Conservation (phyloP, 1,140 invertebrate species). For the Trichonephila inaurata region DNA sequence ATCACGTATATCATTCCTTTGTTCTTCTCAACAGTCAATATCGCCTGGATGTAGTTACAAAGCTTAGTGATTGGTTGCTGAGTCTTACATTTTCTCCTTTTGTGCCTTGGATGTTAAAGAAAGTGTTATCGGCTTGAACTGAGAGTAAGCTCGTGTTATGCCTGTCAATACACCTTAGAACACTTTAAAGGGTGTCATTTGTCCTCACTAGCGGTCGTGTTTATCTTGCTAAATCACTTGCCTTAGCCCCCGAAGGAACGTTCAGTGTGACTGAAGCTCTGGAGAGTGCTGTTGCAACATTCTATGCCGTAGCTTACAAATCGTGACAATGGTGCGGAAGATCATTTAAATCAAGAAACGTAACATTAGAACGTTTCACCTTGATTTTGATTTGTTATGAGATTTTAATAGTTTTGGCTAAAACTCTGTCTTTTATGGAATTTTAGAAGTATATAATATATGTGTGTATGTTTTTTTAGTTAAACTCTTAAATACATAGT, state of each 20-base stretch:
- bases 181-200: constrained; percentile 25
- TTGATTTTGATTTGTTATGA: too few species aligned
- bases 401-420: too few species aligned
- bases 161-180: constrained; percentile 40
- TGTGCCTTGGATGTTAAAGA: constrained; percentile 44
- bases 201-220: not conserved
- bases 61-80: constrained; percentile 32
- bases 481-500: too few species aligned
- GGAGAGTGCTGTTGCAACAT: not conserved
- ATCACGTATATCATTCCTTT: constrained; percentile 46
- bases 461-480: too few species aligned
- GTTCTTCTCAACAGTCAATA: constrained; percentile 47
- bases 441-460: too few species aligned
- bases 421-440: too few species aligned
- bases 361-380: too few species aligned
- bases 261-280: not conserved
- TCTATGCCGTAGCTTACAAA: too few species aligned
- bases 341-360: too few species aligned
- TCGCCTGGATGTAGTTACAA: constrained; percentile 42
- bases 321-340: too few species aligned
- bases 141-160: constrained; percentile 27
- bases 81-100: constrained; percentile 51
- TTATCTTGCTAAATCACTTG: constrained; percentile 44
- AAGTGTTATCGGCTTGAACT: constrained; percentile 48
- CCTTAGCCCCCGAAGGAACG: not conserved